Evolutionary conservation across 1,140 invertebrate species (phyloP).

Genomic region (Drosophila bifasciata): DNA sequence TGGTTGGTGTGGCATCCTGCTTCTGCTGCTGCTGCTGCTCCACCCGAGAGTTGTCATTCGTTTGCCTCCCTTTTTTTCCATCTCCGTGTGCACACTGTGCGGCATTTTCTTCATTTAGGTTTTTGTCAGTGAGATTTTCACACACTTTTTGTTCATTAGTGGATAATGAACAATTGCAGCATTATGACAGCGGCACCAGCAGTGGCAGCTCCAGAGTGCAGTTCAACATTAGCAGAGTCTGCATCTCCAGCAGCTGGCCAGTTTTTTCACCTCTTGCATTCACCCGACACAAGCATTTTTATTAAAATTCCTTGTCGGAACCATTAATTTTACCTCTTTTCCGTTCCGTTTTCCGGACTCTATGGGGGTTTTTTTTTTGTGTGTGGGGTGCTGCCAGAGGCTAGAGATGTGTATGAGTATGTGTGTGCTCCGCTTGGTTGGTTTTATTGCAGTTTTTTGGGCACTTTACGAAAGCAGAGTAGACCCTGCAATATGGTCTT

Average conservation of each 20-base stretch:
- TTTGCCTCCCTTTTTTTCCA: constrained; percentile 76
- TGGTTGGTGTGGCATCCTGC: not conserved
- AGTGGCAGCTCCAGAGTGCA: constrained; percentile 13
- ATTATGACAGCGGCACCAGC: constrained; percentile 74
- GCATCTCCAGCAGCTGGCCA: constrained; percentile 72
- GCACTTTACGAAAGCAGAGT: not conserved
- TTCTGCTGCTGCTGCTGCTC: too few relatives aligned
- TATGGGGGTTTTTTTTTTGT: constrained; percentile 18
- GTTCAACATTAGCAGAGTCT: constrained; percentile 43
- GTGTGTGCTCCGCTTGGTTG: constrained; percentile 21
- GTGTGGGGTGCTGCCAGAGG: constrained; percentile 6
- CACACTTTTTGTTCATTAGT: constrained; percentile 82
- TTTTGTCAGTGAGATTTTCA: constrained; percentile 74
- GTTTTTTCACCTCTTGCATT: constrained; percentile 75
- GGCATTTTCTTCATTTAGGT: constrained; percentile 79
- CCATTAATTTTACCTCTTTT: constrained; percentile 74
- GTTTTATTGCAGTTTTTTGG: constrained; percentile 38
- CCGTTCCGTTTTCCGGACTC: constrained; percentile 27
- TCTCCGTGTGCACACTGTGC: constrained; percentile 63
- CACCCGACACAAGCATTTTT: constrained; percentile 76
- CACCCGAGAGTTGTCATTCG: constrained; percentile 38
- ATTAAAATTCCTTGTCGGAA: constrained; percentile 78
- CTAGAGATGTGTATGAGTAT: too few relatives aligned
- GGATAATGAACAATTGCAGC: constrained; percentile 82
- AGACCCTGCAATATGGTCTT: too few relatives aligned